Percentiles rank a stretch among this genome's conserved stretches.
Conservation (phyloP, 2,113 vertebrate genomes). For the Protobothrops flavoviridis region DNA sequence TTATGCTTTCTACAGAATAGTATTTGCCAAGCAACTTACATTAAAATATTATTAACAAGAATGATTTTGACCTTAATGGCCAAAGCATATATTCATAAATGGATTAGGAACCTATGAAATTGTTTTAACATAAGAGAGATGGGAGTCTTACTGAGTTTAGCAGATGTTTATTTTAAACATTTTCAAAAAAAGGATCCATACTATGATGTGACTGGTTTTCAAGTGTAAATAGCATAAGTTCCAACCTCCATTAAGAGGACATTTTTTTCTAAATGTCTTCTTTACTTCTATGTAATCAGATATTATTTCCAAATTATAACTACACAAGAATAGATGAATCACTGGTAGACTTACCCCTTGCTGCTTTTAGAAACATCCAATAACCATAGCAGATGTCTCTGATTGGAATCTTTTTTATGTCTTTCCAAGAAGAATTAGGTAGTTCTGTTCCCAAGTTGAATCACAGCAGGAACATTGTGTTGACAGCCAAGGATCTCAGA, state of each 20-base stretch:
- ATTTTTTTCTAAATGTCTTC: conserved; percentile 16
- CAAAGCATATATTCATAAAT: background rate
- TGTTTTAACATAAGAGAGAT: background rate
- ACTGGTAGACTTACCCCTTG: conserved; percentile 32
- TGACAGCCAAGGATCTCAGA: conserved; percentile 35
- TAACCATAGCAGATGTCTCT: conserved; percentile 56
- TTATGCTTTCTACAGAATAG: background rate
- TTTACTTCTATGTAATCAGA: conserved; percentile 24
- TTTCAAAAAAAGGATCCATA: background rate
- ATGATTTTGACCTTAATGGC: background rate
- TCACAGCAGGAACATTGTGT: background rate
- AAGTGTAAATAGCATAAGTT: background rate
- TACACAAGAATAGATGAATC: conserved; percentile 47
- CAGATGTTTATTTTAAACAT: background rate
- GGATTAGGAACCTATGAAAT: background rate
- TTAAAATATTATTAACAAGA: background rate
- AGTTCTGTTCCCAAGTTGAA: conserved; percentile 33
- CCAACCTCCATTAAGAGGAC: background rate
- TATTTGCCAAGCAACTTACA: background rate
- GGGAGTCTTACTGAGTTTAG: background rate
- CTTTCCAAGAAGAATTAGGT: conserved; percentile 37
- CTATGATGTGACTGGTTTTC: background rate
- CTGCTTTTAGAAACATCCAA: conserved; percentile 35
- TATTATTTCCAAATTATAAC: conserved; percentile 42
- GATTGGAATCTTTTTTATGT: conserved; percentile 52